phyloP scores from a whole-genome alignment of 2,888 invertebrate species.

The Eilema depressum region DNA sequence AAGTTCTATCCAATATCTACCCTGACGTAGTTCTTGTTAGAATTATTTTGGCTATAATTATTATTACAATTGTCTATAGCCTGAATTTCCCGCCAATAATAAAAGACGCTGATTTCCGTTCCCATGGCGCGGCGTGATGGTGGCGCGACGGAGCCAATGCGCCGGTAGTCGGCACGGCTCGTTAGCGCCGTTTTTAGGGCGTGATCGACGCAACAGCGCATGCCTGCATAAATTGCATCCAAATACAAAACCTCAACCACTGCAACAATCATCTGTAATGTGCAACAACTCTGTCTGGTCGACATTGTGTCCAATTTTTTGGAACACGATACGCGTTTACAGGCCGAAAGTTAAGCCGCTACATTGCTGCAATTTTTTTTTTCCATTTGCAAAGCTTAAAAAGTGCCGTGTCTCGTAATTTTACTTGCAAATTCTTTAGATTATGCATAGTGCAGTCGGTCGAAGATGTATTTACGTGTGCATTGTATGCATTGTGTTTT shows the following conservation, averaged over 20 bases:
- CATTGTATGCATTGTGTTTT: constrained; percentile 76
- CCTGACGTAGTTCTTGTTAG: too few relatives aligned
- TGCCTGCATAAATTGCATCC: constrained; percentile 81
- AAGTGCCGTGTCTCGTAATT: constrained; percentile 77
- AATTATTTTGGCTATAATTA: constrained; percentile 28
- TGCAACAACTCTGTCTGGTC: constrained; percentile 41
- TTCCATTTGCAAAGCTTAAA: constrained; percentile 79
- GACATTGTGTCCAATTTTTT: constrained; percentile 74
- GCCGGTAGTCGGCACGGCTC: constrained; percentile 66
- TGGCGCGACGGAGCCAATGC: constrained; percentile 27
- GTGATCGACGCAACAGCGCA: constrained; percentile 82
- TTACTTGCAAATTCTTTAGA: constrained; percentile 83
- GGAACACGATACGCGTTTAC: constrained; percentile 53
- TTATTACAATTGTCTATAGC: constrained; percentile 58
- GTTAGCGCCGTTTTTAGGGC: constrained; percentile 83
- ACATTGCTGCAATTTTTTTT: constrained; percentile 71
- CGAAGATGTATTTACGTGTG: constrained; percentile 80
- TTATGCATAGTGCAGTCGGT: constrained; percentile 79
- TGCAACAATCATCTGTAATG: constrained; percentile 50
- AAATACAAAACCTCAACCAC: constrained; percentile 66
- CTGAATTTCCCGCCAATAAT: constrained; percentile 60
- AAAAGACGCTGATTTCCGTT: constrained; percentile 73
- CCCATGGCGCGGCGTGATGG: constrained; percentile 65
- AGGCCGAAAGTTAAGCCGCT: constrained; percentile 58
- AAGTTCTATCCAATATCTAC: too few relatives aligned